Percentiles rank a stretch among this genome's conserved stretches.
Conservation (phyloP, 2,113 vertebrate genomes). For the Rhipidura dahli region DNA sequence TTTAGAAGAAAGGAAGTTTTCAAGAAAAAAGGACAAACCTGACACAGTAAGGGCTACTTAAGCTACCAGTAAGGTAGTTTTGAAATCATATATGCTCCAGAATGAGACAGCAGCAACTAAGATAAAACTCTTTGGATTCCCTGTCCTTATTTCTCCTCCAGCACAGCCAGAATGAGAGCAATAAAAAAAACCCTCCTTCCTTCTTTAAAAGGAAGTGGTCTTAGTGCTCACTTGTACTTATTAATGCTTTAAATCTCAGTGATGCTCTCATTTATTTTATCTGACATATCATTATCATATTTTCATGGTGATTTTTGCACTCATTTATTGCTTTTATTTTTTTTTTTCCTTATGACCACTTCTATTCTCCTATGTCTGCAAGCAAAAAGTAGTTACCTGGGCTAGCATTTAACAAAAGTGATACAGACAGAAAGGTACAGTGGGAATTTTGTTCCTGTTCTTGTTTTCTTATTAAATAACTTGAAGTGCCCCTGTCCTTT, state of each 20-base stretch:
- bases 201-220: background rate
- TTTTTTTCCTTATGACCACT: background rate
- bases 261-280: background rate
- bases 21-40: background rate
- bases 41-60: background rate
- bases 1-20: background rate
- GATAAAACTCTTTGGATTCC: background rate
- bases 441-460: background rate
- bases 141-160: background rate
- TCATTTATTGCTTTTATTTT: rapidly evolving
- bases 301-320: background rate
- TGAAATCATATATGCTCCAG: background rate
- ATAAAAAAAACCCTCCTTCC: background rate
- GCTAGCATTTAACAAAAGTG: background rate
- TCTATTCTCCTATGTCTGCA: background rate
- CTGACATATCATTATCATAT: background rate
- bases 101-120: background rate
- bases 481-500: background rate
- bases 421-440: background rate
- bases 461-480: background rate
- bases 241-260: background rate
- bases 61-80: background rate
- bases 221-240: background rate
- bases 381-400: background rate
- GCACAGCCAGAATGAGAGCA: background rate